Evolutionary conservation across 2,888 invertebrate genomes (phyloP), one percentile per base, ranked within the genome.

Genomic region (Amblyjoppa fuscipennis): DNA sequence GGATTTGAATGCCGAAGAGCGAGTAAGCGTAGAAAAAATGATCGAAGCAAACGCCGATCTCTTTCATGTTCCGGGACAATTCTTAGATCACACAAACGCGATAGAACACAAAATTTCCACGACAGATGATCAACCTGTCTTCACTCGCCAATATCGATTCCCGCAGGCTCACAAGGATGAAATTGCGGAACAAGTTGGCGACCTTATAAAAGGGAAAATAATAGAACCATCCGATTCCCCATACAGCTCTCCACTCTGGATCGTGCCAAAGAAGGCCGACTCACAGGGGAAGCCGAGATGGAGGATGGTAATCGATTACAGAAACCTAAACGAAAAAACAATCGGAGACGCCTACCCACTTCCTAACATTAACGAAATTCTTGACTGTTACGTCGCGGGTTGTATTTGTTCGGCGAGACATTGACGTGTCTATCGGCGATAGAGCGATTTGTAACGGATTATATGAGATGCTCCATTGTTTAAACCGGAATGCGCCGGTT

Each of bases 111-210:
- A 9, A 11, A n/a, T n/a, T n/a, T n/a, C n/a, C n/a, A n/a, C n/a
- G n/a, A n/a, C n/a, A n/a, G n/a, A n/a, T n/a, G n/a, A n/a, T n/a
- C n/a, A n/a, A n/a, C n/a, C n/a, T n/a, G n/a, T n/a, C n/a, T n/a
- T n/a, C n/a, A n/a, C n/a, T n/a, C n/a, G n/a, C n/a, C n/a, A n/a
- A n/a, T n/a, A n/a, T n/a, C n/a, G 79, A 1, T 69, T 69, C 28
- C 78, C 83, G 2, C 74, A 66, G 0, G 49, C 49, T 3, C 68
- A 78, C 20, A 73, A 83, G 6, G 73, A 78, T 4, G 83, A 78
- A 59, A 69, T 78, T 4, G 28, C 66, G n/a, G 71, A 77, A 41
- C 45, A 69, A 16, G 34, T 7, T 16, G 0, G 1, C 1, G 64
- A 66, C 1, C 16, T 73, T 16, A 61, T 71, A 0, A n/a, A 25